Evolutionary conservation across 2,888 invertebrate species (phyloP).

Genomic region (Acrocyrtus sp.): DNA sequence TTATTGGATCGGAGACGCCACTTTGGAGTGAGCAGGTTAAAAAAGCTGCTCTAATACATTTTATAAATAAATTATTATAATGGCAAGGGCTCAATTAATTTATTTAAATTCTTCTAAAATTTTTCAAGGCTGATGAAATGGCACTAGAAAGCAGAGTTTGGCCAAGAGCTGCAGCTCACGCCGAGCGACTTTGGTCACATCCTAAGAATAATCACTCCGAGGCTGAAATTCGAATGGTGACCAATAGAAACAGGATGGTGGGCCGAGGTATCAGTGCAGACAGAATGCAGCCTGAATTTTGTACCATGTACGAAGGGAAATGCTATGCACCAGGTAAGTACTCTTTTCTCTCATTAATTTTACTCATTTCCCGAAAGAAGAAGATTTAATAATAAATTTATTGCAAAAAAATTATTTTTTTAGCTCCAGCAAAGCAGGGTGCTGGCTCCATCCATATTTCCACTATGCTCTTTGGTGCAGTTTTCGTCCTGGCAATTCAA

Average conservation of each 20-base stretch:
- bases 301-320: conserved; percentile 75
- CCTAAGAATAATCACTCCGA: conserved; percentile 72
- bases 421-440: too few relatives aligned
- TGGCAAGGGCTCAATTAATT: too few relatives aligned
- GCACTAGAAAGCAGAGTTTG: conserved; percentile 74
- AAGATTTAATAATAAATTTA: too few relatives aligned
- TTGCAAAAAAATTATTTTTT: too few relatives aligned
- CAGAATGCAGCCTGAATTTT: conserved; percentile 84
- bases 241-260: conserved; percentile 75
- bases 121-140: conserved; percentile 73
- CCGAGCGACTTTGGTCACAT: conserved; percentile 83
- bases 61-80: too few relatives aligned
- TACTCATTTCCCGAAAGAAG: too few relatives aligned
- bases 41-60: too few relatives aligned
- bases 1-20: conserved; percentile 82
- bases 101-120: too few relatives aligned
- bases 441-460: too few relatives aligned
- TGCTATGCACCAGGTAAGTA: conserved; percentile 58
- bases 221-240: conserved; percentile 68
- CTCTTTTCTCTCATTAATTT: too few relatives aligned
- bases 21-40: conserved; percentile 88
- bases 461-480: too few relatives aligned
- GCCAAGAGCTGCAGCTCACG: conserved; percentile 83
- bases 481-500: too few relatives aligned
- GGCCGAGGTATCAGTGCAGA: conserved; percentile 76